Conservation (phyloP, 2,797 vertebrate genomes). For the Prunella strophiata region DNA sequence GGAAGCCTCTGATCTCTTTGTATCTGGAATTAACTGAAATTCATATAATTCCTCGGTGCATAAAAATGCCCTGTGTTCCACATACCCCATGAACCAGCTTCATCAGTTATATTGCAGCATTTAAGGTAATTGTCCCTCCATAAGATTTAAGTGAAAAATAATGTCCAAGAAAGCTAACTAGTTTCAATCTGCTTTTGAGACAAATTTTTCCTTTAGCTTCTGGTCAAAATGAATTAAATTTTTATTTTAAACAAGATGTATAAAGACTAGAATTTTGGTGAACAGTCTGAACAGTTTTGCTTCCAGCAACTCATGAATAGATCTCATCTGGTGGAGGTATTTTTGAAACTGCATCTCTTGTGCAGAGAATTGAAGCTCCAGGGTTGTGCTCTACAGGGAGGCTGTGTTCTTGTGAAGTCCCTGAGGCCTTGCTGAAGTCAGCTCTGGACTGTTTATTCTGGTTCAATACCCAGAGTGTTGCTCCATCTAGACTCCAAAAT, state of each 20-base stretch:
- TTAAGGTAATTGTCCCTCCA: not conserved
- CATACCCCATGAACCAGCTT: not conserved
- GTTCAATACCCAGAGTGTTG: not conserved
- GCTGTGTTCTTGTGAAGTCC: not conserved
- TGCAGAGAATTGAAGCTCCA: not conserved
- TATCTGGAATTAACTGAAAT: constrained; percentile 22
- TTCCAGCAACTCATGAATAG: not conserved
- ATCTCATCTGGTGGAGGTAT: not conserved
- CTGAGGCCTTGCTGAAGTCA: not conserved
- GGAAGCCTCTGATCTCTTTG: constrained; percentile 24
- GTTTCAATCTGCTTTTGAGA: not conserved
- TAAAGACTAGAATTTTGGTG: not conserved
- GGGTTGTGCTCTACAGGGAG: not conserved
- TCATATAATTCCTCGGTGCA: not conserved
- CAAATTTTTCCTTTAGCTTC: not conserved
- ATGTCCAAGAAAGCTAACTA: not conserved
- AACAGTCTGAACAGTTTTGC: not conserved
- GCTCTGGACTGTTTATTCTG: not conserved
- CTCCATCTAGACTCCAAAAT: not conserved
- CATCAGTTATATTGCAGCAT: not conserved
- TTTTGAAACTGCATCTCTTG: not conserved
- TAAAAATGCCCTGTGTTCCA: not conserved
- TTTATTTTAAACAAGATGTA: not conserved
- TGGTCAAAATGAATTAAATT: constrained; percentile 3
- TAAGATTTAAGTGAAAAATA: not conserved